Evolutionary conservation across 2,113 vertebrate species (phyloP).

Genomic region (Neotragus moschatus): DNA sequence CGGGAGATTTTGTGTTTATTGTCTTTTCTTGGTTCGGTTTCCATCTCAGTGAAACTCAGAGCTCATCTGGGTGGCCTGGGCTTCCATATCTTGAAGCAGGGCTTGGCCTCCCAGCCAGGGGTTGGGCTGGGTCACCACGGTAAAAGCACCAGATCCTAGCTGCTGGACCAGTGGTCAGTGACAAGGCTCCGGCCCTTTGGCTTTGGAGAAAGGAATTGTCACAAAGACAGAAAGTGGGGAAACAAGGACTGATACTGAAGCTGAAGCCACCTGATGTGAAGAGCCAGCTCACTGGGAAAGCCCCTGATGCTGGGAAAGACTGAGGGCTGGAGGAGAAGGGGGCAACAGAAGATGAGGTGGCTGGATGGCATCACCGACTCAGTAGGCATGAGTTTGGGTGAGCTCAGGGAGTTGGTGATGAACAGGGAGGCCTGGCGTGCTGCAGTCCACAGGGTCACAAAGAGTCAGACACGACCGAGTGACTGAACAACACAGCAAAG

Average conservation of each 20-base stretch:
- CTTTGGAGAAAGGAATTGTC: neutral
- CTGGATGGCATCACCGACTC: neutral
- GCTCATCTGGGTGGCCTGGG: neutral
- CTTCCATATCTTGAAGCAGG: neutral
- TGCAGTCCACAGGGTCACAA: neutral
- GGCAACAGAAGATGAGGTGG: neutral
- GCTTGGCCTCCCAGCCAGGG: neutral
- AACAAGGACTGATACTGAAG: neutral
- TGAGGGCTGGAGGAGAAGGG: neutral
- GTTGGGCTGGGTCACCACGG: neutral
- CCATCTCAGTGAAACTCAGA: neutral
- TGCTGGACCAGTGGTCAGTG: neutral
- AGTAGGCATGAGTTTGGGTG: neutral
- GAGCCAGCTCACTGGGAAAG: neutral
- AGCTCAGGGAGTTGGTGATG: neutral
- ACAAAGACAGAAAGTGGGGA: neutral
- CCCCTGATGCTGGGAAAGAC: neutral
- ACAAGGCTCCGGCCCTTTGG: neutral
- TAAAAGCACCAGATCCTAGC: neutral
- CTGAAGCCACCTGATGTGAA: neutral
- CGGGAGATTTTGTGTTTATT: accelerated
- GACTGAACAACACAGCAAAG: no score
- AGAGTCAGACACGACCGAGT: neutral
- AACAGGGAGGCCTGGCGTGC: neutral
- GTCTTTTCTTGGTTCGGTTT: neutral